These are phyloP conservation scores for Sceloporus undulatus DNA, from an alignment of 2,113 vertebrate genomes.

Conservation along the genomic window DNA sequence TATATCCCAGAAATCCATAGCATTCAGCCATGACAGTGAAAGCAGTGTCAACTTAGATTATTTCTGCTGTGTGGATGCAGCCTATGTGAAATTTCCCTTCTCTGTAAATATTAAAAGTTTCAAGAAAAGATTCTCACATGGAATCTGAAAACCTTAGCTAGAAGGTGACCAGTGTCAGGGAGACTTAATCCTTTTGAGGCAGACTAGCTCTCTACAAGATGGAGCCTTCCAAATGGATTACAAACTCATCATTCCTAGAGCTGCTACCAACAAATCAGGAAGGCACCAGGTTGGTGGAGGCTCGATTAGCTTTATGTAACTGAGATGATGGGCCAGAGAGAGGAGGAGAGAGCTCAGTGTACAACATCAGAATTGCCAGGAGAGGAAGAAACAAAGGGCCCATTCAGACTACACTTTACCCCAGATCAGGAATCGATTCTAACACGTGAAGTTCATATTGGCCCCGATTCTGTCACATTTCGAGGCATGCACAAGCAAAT, in stretches of 20 bases:
- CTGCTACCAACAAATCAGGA: background rate
- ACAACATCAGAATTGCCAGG: background rate
- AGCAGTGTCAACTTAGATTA: too few relatives aligned
- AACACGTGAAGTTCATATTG: too few relatives aligned
- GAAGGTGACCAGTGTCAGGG: background rate
- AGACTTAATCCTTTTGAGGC: background rate
- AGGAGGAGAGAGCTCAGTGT: background rate
- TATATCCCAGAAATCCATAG: too few relatives aligned
- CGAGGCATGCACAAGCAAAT: too few relatives aligned
- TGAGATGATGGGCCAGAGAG: background rate
- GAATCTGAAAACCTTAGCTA: background rate
- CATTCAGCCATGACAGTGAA: too few relatives aligned
- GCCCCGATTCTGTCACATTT: too few relatives aligned
- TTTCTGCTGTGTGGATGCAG: too few relatives aligned
- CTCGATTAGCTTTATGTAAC: background rate
- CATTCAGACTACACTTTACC: too few relatives aligned
- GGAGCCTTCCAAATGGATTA: background rate
- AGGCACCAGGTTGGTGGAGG: background rate
- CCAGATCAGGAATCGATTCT: too few relatives aligned
- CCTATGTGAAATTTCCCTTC: background rate
- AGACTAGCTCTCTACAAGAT: background rate
- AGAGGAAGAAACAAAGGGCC: too few relatives aligned
- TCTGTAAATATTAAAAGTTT: background rate
- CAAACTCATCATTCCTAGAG: background rate
- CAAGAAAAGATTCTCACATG: background rate